A percentile compares a stretch with the other conserved stretches of the same genome.
phyloP scores from a whole-genome alignment of 2,888 invertebrate species.

The Labia minor region DNA sequence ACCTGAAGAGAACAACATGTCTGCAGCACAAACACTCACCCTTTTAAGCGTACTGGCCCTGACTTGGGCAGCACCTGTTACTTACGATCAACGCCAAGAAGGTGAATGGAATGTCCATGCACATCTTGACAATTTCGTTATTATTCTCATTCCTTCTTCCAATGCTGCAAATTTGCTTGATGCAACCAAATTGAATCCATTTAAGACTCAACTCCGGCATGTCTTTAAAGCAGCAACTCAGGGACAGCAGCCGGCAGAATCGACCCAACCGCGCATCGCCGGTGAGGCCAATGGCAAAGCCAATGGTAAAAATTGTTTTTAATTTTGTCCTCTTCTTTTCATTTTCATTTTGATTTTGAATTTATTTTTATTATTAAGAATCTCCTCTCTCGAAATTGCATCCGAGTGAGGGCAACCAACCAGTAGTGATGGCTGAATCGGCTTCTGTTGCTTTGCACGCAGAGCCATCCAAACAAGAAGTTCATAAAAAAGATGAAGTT shows the following conservation, averaged over 20 bases:
- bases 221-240: neutral
- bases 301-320: neutral
- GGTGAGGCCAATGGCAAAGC: neutral
- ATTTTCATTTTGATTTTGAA: no score
- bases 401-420: neutral
- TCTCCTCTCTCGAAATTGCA: neutral
- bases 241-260: neutral
- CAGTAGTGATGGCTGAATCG: neutral
- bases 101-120: slow-evolving; percentile 63
- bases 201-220: neutral
- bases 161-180: slow-evolving; percentile 20
- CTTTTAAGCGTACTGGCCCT: neutral
- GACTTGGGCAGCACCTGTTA: slow-evolving; percentile 31
- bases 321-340: no score
- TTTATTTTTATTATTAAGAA: neutral
- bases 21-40: neutral
- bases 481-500: neutral
- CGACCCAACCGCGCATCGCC: neutral
- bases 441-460: neutral
- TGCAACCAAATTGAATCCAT: slow-evolving; percentile 13
- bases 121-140: slow-evolving; percentile 61
- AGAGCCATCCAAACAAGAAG: neutral
- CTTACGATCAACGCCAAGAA: slow-evolving; percentile 63
- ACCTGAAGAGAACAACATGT: no score
- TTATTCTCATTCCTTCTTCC: slow-evolving; percentile 47